phyloP scores from a whole-genome alignment of 2,797 vertebrate species.

The Hipposideros larvatus region DNA sequence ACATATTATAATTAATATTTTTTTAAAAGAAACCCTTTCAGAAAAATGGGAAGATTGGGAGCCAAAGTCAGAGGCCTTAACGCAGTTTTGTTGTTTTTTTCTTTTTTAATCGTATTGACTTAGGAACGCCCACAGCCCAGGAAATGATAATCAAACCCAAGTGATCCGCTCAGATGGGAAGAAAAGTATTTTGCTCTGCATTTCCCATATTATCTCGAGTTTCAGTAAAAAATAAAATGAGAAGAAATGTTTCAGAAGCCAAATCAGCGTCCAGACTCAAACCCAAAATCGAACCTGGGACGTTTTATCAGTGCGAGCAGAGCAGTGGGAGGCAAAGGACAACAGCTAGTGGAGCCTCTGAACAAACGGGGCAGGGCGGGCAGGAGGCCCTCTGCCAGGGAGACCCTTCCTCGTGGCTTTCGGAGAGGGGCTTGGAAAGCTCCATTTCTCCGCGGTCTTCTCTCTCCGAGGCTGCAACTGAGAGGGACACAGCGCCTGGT shows the following conservation, averaged over 20 bases:
- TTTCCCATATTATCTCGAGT: neutral
- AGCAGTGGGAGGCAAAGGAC: neutral
- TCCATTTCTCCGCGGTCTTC: neutral
- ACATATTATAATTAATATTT: neutral
- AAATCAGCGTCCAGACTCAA: neutral
- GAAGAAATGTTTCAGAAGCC: neutral
- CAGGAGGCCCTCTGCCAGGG: neutral
- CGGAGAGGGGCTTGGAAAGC: neutral
- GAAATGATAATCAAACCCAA: constrained; percentile 13
- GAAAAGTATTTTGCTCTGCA: constrained; percentile 22
- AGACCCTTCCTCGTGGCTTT: neutral
- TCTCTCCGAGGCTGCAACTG: neutral
- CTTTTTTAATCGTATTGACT: neutral
- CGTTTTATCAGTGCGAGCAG: neutral
- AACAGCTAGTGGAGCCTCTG: neutral
- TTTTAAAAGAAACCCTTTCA: neutral
- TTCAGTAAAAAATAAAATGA: neutral
- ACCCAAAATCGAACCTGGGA: neutral
- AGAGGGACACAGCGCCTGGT: accelerated
- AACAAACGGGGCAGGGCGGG: neutral
- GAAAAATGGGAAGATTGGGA: neutral
- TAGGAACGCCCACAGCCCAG: neutral
- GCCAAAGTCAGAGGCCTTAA: neutral
- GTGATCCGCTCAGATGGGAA: neutral
- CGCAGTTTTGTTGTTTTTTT: neutral